phyloP scores from a whole-genome alignment of 2,797 vertebrate genomes.

The Hyperoplus lanceolatus region DNA sequence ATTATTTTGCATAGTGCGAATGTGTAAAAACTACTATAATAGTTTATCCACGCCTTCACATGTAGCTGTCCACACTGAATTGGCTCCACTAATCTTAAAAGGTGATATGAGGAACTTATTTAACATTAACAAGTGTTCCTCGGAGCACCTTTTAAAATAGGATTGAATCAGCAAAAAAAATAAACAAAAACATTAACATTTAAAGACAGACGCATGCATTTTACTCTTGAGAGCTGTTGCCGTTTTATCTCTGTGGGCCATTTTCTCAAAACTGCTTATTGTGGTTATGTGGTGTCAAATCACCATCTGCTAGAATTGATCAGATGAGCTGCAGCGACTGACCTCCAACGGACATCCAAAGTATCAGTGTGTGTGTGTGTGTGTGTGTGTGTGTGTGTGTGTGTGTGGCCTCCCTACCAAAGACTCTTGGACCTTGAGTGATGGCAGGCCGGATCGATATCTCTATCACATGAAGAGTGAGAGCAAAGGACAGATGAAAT shows the following conservation, averaged over 20 bases:
- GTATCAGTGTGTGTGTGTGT: neutral
- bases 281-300: neutral
- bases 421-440: neutral
- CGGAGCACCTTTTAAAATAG: no score
- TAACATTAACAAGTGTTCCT: no score
- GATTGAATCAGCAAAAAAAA: neutral
- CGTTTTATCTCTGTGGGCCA: neutral
- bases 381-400: no score
- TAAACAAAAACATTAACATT: neutral
- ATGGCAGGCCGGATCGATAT: slow-evolving; percentile 4
- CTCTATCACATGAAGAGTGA: neutral
- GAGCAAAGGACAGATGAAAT: neutral
- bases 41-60: no score
- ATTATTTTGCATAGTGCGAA: no score
- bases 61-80: no score
- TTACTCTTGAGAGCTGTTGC: neutral
- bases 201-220: neutral
- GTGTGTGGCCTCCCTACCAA: neutral
- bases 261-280: neutral
- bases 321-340: neutral
- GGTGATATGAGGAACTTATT: no score
- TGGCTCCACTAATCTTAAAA: no score
- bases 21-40: no score
- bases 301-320: neutral
- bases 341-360: neutral